These are phyloP conservation scores for Eupelmus urozonus DNA, from an alignment of 2,888 invertebrate genomes.

Conservation along the genomic window DNA sequence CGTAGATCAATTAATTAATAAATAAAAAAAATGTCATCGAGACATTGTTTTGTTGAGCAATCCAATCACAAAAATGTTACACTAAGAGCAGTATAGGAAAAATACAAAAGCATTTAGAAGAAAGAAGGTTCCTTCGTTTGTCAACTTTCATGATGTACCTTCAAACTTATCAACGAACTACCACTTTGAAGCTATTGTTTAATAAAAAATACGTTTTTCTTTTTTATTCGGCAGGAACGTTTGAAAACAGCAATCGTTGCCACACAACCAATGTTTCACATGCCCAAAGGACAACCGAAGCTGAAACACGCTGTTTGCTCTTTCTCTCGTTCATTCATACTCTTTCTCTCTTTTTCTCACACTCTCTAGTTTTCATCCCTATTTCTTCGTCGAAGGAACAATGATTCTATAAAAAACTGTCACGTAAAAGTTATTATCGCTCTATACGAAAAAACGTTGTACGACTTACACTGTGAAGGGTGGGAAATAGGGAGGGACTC, in stretches of 20 bases:
- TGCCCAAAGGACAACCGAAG: slow-evolving; percentile 69
- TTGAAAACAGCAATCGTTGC: slow-evolving; percentile 55
- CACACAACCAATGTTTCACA: slow-evolving; percentile 56
- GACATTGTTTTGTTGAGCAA: slow-evolving; percentile 8
- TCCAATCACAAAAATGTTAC: slow-evolving; percentile 50
- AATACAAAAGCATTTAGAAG: slow-evolving; percentile 34
- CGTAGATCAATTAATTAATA: slow-evolving; percentile 21
- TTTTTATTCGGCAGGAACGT: slow-evolving; percentile 63
- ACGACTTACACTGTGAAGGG: slow-evolving; percentile 68
- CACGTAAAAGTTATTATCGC: slow-evolving; percentile 70
- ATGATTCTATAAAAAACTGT: slow-evolving; percentile 70
- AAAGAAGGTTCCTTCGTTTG: slow-evolving; percentile 3
- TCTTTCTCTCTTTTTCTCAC: slow-evolving; percentile 60
- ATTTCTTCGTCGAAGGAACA: slow-evolving; percentile 68
- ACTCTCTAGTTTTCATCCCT: slow-evolving; percentile 57
- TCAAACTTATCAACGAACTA: slow-evolving; percentile 51
- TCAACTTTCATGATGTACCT: slow-evolving; percentile 24
- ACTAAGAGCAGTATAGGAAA: slow-evolving; percentile 26
- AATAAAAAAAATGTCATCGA: slow-evolving; percentile 35
- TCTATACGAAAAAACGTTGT: slow-evolving; percentile 71
- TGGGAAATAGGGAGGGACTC: slow-evolving; percentile 59
- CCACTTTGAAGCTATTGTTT: slow-evolving; percentile 38
- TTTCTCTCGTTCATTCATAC: slow-evolving; percentile 60
- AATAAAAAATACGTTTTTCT: slow-evolving; percentile 52
- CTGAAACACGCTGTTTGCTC: slow-evolving; percentile 68